Evolutionary conservation across 2,797 vertebrate genomes (phyloP), one percentile per base, ranked within the genome.

Genomic region (Ctenopoma kingsleyae): DNA sequence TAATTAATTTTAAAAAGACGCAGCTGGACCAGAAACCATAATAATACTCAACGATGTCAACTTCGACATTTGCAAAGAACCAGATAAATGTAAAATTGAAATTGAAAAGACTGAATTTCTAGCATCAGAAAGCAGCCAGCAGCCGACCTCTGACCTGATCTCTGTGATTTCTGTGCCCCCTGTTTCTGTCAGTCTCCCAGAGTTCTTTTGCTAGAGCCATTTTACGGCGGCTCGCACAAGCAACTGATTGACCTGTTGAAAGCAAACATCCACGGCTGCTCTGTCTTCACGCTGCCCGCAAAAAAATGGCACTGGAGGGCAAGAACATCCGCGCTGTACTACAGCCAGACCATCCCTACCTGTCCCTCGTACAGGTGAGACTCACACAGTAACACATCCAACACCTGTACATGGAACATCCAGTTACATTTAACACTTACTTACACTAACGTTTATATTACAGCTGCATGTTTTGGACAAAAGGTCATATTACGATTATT

Each of bases 241-340:
- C 97, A 99, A 86, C 93, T 99, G 76, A 90, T 95, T 10, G 97
- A 99, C 80, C 91, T 98, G 47, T 94, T 98, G 44, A 87, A 89
- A 44, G 91, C 94, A 38, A 94, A 96, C 40, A 50, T 97, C 0
- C 52, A 55, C 0, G 88, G 89, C 52, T 96, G 94, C 63, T 88
- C 93, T 15, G 84, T 94, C 71, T 94, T 93, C 66, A 95, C 95
- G 0, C 93, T 99, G 3, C 95, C 98, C 4, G 96, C 96, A 51
- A 99, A 99, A 92, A 99, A 99, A 81, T 99, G 98, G 97, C 98
- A 97, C 57, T 99, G 98, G 97, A 96, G 95, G 75, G 96, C 97
- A 0, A 92, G 98, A 25, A 98, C 96, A 0, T 92, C 97, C 0
- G 96, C 98, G 1, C 89, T 98, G 25, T 91, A 95, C 85, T 97